phyloP scores from a whole-genome alignment of 2,888 invertebrate species.

The Crematogaster levior region DNA sequence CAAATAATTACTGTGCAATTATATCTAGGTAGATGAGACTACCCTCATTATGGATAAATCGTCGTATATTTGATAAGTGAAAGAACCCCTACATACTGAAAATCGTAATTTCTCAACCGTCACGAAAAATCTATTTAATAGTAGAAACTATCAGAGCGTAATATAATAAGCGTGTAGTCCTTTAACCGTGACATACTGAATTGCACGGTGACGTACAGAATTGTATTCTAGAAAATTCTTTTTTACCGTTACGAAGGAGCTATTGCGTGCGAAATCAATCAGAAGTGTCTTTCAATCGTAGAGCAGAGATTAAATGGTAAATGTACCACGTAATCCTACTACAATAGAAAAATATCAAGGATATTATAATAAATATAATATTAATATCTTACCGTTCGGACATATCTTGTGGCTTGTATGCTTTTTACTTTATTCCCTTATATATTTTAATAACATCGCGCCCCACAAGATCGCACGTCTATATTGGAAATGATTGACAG shows the following conservation, averaged over 20 bases:
- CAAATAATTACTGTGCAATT: constrained; percentile 14
- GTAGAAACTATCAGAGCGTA: background rate
- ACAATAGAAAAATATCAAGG: constrained; percentile 30
- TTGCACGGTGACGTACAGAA: background rate
- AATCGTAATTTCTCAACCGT: background rate
- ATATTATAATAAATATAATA: too few species aligned
- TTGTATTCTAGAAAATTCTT: background rate
- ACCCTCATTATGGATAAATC: background rate
- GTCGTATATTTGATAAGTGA: background rate
- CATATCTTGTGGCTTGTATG: background rate
- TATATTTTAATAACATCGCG: too few species aligned
- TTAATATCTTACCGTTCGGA: constrained; percentile 10
- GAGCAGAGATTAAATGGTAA: constrained; percentile 20
- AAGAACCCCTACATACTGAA: background rate
- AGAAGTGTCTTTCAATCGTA: background rate
- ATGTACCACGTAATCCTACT: background rate
- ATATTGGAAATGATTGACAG: background rate
- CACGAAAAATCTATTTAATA: constrained; percentile 5
- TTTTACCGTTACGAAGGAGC: background rate
- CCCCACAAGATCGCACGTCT: too few species aligned
- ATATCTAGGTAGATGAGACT: background rate
- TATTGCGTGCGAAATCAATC: constrained; percentile 17
- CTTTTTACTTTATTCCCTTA: too few species aligned
- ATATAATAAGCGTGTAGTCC: background rate
- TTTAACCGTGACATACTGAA: too few species aligned